These are phyloP conservation scores for Endomychus coccineus DNA, from an alignment of 2,888 invertebrate species.

Conservation along the genomic window DNA sequence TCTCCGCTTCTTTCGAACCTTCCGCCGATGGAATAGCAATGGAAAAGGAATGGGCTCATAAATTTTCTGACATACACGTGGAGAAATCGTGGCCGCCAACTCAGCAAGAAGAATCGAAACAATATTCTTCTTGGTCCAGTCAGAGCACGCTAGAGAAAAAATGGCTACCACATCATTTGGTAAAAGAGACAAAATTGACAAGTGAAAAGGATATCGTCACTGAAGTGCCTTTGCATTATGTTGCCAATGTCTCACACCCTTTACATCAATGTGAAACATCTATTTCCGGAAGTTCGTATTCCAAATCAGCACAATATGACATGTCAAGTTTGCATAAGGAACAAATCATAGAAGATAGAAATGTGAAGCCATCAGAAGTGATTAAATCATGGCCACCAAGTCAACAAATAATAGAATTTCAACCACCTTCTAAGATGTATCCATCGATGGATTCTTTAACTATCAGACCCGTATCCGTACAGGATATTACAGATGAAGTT, in stretches of 20 bases:
- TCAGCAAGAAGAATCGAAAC: conserved; percentile 34
- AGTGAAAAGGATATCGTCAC: conserved; percentile 29
- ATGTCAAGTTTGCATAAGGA: conserved; percentile 24
- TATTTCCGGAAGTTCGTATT: conserved; percentile 25
- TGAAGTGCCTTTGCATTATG: conserved; percentile 19
- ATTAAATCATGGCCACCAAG: conserved; percentile 47
- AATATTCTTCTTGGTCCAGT: conserved; percentile 37
- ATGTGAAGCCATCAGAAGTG: conserved; percentile 43
- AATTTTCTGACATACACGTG: conserved; percentile 42
- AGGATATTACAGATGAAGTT: conserved; percentile 46
- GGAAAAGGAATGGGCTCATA: conserved; percentile 61
- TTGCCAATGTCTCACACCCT: conserved; percentile 40
- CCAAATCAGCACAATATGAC: conserved; percentile 25
- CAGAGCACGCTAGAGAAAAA: conserved; percentile 40
- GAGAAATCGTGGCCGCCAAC: conserved; percentile 50
- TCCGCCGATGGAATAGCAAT: conserved; percentile 59
- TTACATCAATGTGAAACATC: conserved; percentile 40
- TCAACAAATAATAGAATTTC: conserved; percentile 32
- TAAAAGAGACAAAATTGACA: conserved; percentile 24
- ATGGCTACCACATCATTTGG: conserved; percentile 34
- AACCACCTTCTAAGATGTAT: conserved; percentile 42
- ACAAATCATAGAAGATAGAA: conserved; percentile 41
- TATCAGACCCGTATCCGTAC: conserved; percentile 40
- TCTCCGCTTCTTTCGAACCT: conserved; percentile 36
- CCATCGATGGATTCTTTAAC: conserved; percentile 23